Evolutionary conservation across 2,888 invertebrate species (phyloP), one percentile per base, ranked within the genome.

Genomic region (Alitta virens): DNA sequence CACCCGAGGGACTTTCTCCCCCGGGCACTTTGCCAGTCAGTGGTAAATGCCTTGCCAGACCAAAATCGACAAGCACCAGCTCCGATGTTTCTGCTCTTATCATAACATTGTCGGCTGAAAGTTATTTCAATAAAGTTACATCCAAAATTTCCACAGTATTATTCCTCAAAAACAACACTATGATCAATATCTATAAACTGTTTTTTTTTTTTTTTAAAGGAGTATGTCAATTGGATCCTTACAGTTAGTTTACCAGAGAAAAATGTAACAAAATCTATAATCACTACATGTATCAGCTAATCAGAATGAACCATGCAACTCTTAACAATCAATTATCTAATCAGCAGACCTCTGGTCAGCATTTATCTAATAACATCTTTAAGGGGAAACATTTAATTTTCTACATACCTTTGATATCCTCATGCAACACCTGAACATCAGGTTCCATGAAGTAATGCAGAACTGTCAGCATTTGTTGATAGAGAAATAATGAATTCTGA

Each of bases 81-180:
- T 67, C 59, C 5, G 68, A 64, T 2, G 60, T 43, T 61, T 68
- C 50, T 24, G 62, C 66, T 9, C 68, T 62, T 14, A 78, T 63
- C 5, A 78, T 60, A 2, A 78, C 73, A 63, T 78, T 78, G 70
- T 78, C 78, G 59, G 73, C 78, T 78, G 68, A n/a, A 21, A 58
- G 26, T 56, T 7, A 55, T 24, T n/a, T 9, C 9, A 55, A n/a
- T 21, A 55, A 2, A 33, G 12, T n/a, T 53, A 18, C 12, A 56
- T 49, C 18, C 50, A 7, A 54, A 24, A 9, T 9, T 16, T 5
- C 9, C 21, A 12, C 53, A 9, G 9, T 25, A 14, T 23, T 21
- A 25, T 24, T 24, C 21, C 25, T 25, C 18, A 23, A 3, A 21
- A 14, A 53, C 7, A 50, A 16, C 16, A 12, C 16, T 40, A 40